Base-by-base conservation (phyloP, 2,797 vertebrate genomes). In the Oreochromis mossambicus region DNA sequence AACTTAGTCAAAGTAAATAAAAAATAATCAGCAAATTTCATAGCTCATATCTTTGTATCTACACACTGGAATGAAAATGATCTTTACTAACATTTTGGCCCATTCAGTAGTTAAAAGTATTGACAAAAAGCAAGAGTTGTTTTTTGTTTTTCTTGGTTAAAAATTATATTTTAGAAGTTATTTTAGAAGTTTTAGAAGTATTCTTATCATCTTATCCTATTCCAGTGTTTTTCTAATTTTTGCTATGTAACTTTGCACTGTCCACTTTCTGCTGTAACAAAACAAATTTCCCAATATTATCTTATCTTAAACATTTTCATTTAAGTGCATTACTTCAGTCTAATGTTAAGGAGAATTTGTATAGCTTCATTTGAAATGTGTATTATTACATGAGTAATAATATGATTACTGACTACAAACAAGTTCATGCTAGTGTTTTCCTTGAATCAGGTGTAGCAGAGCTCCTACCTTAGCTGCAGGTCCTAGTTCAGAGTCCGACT, bases 361-460 rank as follows among this genome's bases (percentile, higher is more conserved):
- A 26, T 5, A 19, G 11, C n/a, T 48, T 55, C 5, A 58, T 46
- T 17, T 70, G 0, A 34, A 43, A 41, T 13, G 36, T 43, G 3
- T 9, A 32, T 73, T 36, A 61, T 61, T n/a, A 36, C 58, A 36
- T 36, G 38, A 17, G 15, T 46, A 43, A 43, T 24, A 26, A 43
- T 70, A 26, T 15, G 1, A 48, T 29, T 48, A 15, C 43, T 43
- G 17, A 78, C 38, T 46, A 1, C 10, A 78, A 1, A 29, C 2
- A 6, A 61, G 5, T 52, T 80, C 24, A 80, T 41, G 14, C 4
- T 4, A 1, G 12, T 52, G 61, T 83, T 24, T 81, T 80, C 5
- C 29, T 87, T 29, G 2, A 66, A 70, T 10, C 82, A 91, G 91
- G 66, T 82, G 17, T 4, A 80, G 68, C 82, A 68, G 80, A 76